Evolutionary conservation across 2,797 vertebrate genomes (phyloP).

Genomic region (Masticophis lateralis): DNA sequence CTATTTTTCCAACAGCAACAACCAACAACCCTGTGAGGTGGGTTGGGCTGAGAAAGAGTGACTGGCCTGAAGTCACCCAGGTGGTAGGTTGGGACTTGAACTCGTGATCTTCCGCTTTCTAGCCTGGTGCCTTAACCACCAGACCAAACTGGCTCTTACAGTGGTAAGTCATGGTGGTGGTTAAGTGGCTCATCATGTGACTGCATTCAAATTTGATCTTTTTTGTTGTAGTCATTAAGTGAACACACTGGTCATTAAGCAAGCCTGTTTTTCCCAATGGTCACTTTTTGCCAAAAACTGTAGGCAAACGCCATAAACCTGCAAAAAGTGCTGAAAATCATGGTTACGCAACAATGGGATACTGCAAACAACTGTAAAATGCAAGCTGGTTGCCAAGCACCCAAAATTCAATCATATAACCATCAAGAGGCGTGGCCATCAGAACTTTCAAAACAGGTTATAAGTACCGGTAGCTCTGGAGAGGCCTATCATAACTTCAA

Average conservation of each 20-base stretch:
- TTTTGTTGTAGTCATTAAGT: background rate
- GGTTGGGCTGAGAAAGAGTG: background rate
- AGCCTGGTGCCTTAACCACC: background rate
- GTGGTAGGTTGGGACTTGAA: background rate
- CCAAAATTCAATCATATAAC: background rate
- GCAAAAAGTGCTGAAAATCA: background rate
- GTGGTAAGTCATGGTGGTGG: no score
- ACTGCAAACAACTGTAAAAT: background rate
- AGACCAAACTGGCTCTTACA: background rate
- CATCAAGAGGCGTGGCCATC: fast-evolving
- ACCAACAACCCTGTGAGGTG: background rate
- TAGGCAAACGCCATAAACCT: background rate
- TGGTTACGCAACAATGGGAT: background rate
- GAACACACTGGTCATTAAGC: background rate
- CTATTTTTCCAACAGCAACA: background rate
- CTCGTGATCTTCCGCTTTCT: background rate
- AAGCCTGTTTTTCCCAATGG: background rate
- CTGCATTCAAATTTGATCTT: background rate
- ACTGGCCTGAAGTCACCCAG: background rate
- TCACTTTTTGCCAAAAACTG: background rate
- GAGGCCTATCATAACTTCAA: background rate
- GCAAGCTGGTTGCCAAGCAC: background rate
- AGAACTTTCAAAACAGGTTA: background rate
- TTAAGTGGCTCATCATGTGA: background rate
- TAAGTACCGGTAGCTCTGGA: background rate